Percentiles rank a stretch among this genome's conserved stretches.
phyloP scores from a whole-genome alignment of 2,113 vertebrate species.

The Aleadryas rufinucha region DNA sequence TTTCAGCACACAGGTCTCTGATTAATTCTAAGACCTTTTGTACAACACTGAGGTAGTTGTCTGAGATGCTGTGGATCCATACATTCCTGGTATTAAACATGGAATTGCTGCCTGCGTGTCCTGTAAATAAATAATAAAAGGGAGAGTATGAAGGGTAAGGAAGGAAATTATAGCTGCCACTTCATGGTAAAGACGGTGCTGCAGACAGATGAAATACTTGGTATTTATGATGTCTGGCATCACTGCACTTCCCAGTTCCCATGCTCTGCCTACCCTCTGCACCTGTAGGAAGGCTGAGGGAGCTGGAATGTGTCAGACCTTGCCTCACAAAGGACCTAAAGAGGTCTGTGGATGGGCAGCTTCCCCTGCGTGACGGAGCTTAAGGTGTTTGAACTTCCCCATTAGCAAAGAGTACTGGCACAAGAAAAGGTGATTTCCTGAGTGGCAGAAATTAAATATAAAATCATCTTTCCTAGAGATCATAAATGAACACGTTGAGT shows the following conservation, averaged over 20 bases:
- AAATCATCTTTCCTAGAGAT: background rate
- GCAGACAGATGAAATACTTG: background rate
- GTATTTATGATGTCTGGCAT: background rate
- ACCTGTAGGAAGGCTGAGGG: background rate
- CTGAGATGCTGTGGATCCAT: background rate
- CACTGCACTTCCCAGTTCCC: background rate
- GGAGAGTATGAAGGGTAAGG: background rate
- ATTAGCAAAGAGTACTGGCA: background rate
- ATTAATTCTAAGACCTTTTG: background rate
- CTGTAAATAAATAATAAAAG: background rate
- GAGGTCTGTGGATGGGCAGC: background rate
- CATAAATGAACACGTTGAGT: background rate
- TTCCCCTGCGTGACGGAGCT: background rate
- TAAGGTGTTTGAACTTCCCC: background rate
- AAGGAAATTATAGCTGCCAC: background rate
- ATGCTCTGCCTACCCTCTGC: background rate
- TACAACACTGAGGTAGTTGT: background rate
- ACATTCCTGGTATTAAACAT: background rate
- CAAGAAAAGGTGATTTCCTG: background rate
- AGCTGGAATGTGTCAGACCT: fast-evolving
- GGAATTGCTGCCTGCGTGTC: background rate
- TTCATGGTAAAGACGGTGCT: background rate
- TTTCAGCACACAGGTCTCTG: background rate
- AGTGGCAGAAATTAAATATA: background rate
- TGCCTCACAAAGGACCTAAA: background rate